phyloP scores from a whole-genome alignment of 2,888 invertebrate genomes.

The Euspilapteryx auroguttella region DNA sequence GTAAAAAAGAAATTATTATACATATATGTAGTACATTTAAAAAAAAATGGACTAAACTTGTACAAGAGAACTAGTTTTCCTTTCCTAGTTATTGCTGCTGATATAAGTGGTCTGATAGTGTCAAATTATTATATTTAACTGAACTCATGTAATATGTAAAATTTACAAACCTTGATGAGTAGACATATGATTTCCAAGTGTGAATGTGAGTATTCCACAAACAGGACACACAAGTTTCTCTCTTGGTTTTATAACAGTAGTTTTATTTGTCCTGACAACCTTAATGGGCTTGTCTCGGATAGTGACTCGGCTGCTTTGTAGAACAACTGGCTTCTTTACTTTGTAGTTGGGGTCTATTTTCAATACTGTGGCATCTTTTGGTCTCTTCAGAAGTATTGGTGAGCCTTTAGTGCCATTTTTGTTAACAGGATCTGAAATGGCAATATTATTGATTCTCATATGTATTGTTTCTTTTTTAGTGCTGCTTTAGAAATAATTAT shows the following conservation, averaged over 20 bases:
- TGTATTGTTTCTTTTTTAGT: not conserved
- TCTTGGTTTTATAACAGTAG: slow-evolving; percentile 22
- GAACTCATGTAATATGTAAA: too few relatives aligned
- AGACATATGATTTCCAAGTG: slow-evolving; percentile 45
- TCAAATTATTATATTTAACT: too few relatives aligned
- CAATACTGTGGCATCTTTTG: slow-evolving; percentile 43
- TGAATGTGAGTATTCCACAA: slow-evolving; percentile 49
- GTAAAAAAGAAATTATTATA: too few relatives aligned
- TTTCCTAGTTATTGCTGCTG: too few relatives aligned
- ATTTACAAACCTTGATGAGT: slow-evolving; percentile 59
- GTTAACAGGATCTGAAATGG: slow-evolving; percentile 35
- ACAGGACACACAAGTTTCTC: slow-evolving; percentile 54
- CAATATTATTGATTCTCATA: too few relatives aligned
- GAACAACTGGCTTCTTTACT: slow-evolving; percentile 1
- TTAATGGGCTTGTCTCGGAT: slow-evolving; percentile 25
- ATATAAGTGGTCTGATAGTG: too few relatives aligned
- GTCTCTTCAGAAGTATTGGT: slow-evolving; percentile 41
- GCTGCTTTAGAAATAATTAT: not conserved
- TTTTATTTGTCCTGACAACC: slow-evolving; percentile 20
- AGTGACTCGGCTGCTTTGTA: slow-evolving; percentile 5
- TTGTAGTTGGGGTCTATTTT: slow-evolving; percentile 32
- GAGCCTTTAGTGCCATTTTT: slow-evolving; percentile 45
- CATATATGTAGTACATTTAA: too few relatives aligned
- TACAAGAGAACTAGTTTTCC: too few relatives aligned
- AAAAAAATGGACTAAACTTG: too few relatives aligned